Evolutionary conservation across 2,888 invertebrate genomes (phyloP).

Genomic region (Phaonia tiefii): DNA sequence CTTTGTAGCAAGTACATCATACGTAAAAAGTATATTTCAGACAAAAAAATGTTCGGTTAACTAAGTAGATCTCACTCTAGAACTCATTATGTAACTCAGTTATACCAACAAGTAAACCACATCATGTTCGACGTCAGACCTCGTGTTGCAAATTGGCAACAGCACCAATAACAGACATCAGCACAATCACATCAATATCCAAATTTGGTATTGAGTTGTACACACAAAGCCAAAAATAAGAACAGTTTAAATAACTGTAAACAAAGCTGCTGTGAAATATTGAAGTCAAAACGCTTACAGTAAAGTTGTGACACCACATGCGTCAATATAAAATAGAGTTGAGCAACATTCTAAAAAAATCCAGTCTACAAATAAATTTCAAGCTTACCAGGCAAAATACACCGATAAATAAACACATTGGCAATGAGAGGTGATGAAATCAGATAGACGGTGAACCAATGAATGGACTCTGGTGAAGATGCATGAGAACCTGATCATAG

Average conservation of each 20-base stretch:
- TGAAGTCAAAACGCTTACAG: background rate
- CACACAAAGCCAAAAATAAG: constrained; percentile 28
- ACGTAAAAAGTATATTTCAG: background rate
- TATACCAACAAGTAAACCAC: background rate
- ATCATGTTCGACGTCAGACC: background rate
- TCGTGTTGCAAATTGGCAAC: background rate
- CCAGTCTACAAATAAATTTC: too few species aligned
- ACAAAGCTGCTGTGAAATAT: constrained; percentile 25
- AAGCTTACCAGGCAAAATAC: too few species aligned
- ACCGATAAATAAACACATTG: background rate
- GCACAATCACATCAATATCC: constrained; percentile 48
- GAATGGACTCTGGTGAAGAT: constrained; percentile 18
- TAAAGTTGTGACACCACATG: constrained; percentile 24
- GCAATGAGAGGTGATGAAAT: background rate
- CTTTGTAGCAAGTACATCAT: too few species aligned
- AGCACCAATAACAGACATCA: background rate
- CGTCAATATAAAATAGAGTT: constrained; percentile 15
- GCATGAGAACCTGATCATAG: constrained; percentile 3
- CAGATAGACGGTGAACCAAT: background rate
- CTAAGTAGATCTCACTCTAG: too few species aligned
- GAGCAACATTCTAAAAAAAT: constrained; percentile 63
- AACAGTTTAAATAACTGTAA: constrained; percentile 62
- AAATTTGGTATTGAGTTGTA: constrained; percentile 61
- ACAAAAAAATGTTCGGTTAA: background rate
- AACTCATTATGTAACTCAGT: too few species aligned